phyloP scores from a whole-genome alignment of 2,113 vertebrate genomes.

The Junco hyemalis region DNA sequence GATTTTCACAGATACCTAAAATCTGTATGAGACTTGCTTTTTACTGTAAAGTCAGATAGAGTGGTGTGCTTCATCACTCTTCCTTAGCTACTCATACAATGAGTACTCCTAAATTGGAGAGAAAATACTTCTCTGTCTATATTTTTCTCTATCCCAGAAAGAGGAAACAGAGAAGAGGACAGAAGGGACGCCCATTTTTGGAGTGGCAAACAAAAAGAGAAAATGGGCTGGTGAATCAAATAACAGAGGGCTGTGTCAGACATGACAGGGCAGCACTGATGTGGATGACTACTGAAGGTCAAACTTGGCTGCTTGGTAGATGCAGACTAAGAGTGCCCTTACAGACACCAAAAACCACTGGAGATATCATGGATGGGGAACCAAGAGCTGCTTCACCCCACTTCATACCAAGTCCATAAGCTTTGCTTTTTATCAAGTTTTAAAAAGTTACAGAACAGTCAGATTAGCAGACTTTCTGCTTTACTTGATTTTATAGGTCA shows the following conservation, averaged over 20 bases:
- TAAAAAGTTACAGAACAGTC: background rate
- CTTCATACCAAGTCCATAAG: background rate
- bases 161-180: background rate
- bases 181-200: background rate
- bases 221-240: background rate
- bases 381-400: background rate
- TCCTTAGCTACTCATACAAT: background rate
- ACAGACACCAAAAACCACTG: background rate
- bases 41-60: background rate
- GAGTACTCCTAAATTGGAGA: background rate
- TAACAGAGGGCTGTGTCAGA: background rate
- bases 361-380: background rate
- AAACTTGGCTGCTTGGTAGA: background rate
- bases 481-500: background rate
- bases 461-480: background rate
- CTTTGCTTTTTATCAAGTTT: background rate
- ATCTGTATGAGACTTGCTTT: background rate
- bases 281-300: background rate
- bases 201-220: background rate
- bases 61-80: background rate
- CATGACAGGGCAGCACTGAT: background rate
- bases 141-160: background rate
- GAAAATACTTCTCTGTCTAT: background rate
- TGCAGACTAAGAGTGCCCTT: background rate
- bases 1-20: background rate